Evolutionary conservation across 2,113 vertebrate genomes (phyloP), one percentile per base, ranked within the genome.

Genomic region (Ia io): DNA sequence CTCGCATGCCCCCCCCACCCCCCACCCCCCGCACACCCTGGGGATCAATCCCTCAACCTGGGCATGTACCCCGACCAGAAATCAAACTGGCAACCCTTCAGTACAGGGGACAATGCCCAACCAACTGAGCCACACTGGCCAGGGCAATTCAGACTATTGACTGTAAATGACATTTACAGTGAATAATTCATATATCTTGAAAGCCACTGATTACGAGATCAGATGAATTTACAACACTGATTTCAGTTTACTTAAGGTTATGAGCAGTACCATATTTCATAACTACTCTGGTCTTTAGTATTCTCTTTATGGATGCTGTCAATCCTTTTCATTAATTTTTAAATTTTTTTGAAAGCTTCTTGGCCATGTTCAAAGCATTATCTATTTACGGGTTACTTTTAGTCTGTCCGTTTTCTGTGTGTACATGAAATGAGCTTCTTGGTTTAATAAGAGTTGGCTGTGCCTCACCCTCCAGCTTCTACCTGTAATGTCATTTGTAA

Each of bases 401-500:
- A 6, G 40, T 82, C 47, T 91, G 37, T 61, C 32, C 1, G 30
- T 44, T 80, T 11, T 84, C 69, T 70, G 32, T 71, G 22, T 28
- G 3, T 65, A 40, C 37, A 59, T 20, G 51, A 88, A 84, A 70
- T 30, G 47, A 37, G 32, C 47, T 90, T 74, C 70, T 76, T 53
- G 37, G 30, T 67, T 96, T 95, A 74, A 74, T 93, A 53, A 73
- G 28, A 91, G 23, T 51, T 95, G 16, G 6, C 37, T 84, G 20
- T 51, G 40, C 16, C 67, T 71, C 79, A 70, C 37, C 16, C 3
- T 78, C 67, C n/a, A 93, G n/a, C 76, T 80, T 93, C 77, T 61
- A 79, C 35, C 51, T 14, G 3, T 18, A 86, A 73, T n/a, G 30
- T 82, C 65, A 85, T 67, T 65, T 96, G 84, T 13, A 79, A 78